Conservation (phyloP, 2,113 vertebrate genomes). For the Colaptes auratus region DNA sequence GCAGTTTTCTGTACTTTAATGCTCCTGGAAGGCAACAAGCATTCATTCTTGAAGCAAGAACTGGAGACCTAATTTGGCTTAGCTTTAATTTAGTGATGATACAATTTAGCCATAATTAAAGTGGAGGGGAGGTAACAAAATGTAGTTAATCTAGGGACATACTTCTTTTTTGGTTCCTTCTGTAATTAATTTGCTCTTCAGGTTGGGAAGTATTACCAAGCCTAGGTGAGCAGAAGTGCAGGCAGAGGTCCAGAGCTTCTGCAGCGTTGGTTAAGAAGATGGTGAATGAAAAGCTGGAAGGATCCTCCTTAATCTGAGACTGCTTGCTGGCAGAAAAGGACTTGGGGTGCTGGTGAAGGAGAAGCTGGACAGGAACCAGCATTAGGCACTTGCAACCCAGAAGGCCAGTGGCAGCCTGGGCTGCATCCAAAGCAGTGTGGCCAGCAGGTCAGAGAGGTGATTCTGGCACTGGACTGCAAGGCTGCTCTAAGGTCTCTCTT, state of each 20-base stretch:
- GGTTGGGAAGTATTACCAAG: not conserved
- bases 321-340: no score
- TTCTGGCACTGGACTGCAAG: no score
- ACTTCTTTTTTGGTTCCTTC: not conserved
- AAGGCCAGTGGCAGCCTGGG: no score
- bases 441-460: no score
- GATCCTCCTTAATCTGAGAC: no score
- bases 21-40: slow-evolving; percentile 48
- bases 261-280: not conserved
- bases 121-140: not conserved
- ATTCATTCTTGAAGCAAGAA: slow-evolving; percentile 52
- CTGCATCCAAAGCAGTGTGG: no score
- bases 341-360: no score
- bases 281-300: not conserved
- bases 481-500: no score
- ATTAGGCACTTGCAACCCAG: no score
- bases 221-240: not conserved
- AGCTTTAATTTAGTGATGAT: slow-evolving; percentile 64
- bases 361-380: no score
- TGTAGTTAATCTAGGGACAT: not conserved
- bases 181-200: slow-evolving; percentile 1
- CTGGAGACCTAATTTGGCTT: slow-evolving; percentile 43
- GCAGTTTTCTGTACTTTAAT: slow-evolving; percentile 52
- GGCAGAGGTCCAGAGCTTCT: not conserved
- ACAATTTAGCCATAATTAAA: slow-evolving; percentile 65